Evolutionary conservation across 2,113 vertebrate genomes (phyloP).

Genomic region (Brachionichthys hirsutus): DNA sequence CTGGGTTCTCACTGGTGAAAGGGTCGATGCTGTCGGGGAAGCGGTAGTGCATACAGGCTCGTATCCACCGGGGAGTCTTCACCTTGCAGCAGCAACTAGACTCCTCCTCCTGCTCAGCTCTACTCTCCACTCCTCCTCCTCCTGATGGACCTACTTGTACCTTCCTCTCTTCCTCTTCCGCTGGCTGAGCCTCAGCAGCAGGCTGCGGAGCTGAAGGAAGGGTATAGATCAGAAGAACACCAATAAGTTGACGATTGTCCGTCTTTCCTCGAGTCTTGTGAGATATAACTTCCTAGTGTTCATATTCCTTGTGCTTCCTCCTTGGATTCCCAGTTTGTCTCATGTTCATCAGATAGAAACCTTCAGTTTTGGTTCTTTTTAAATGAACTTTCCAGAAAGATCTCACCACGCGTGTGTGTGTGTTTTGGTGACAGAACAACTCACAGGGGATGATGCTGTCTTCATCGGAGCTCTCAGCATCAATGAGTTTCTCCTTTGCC

Average conservation of each 20-base stretch:
- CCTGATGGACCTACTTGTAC: conserved; percentile 27
- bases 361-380: too few species aligned
- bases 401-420: not conserved
- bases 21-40: conserved; percentile 96
- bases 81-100: conserved; percentile 82
- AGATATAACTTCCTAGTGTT: too few species aligned
- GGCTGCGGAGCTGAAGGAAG: conserved; percentile 57
- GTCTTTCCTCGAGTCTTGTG: too few species aligned
- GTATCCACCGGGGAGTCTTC: conserved; percentile 76
- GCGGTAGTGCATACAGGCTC: conserved; percentile 66
- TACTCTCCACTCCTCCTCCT: conserved; percentile 18
- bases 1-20: conserved; percentile 86
- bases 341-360: too few species aligned
- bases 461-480: conserved; percentile 88
- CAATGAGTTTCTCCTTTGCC: conserved; percentile 91
- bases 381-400: too few species aligned
- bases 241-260: too few species aligned
- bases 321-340: too few species aligned
- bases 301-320: too few species aligned
- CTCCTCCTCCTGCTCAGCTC: conserved; percentile 51
- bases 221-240: not conserved
- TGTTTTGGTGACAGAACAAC: not conserved
- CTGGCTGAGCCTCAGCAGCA: conserved; percentile 29
- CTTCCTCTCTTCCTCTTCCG: conserved; percentile 3
- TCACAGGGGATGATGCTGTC: conserved; percentile 86